Evolutionary conservation across 2,113 vertebrate genomes (phyloP), one percentile per base, ranked within the genome.

Genomic region (Catharus minimus): DNA sequence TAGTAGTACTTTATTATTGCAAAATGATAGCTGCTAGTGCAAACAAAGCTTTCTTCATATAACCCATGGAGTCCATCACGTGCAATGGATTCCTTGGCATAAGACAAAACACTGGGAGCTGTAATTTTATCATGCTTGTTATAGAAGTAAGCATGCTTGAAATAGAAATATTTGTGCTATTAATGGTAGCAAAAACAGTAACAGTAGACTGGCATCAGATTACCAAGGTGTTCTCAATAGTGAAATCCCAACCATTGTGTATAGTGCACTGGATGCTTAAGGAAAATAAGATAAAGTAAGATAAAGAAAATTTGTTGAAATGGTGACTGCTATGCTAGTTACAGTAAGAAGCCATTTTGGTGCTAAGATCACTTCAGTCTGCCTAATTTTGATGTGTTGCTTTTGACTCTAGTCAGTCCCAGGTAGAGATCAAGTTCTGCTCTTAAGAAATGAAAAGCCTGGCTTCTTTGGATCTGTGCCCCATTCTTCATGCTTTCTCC

Each of bases 131-230:
- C 16, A 5, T 66, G 39, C 66, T 76, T 93, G 55, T 52, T 93
- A 26, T 13, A 76, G 82, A 73, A 87, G n/a, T 57, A 57, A 88
- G 50, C 33, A 8, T 58, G 32, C 86, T 76, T 69, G 62, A 82
- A 94, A 82, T 28, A 88, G 72, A 93, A 95, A 57, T 82, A 44
- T 77, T 41, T 85, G 43, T 52, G 33, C n/a, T 80, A 69, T 65
- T 82, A 76, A 5, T 39, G 53, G 64, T 61, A 62, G 69, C 67
- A 61, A 55, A 73, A 86, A 65, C 64, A 79, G 13, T 61, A 68
- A 74, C 75, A 82, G 58, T 28, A 82, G 76, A n/a, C 38, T 80
- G 76, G 79, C 43, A 75, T 88, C 39, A 27, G 32, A n/a, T 78
- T 91, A 85, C 33, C 50, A 80, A 53, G 14, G 23, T 69, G 20